Percentiles rank a stretch among this genome's conserved stretches.
Conservation (phyloP, 1,140 invertebrate species). For the Lucilia sericata region DNA sequence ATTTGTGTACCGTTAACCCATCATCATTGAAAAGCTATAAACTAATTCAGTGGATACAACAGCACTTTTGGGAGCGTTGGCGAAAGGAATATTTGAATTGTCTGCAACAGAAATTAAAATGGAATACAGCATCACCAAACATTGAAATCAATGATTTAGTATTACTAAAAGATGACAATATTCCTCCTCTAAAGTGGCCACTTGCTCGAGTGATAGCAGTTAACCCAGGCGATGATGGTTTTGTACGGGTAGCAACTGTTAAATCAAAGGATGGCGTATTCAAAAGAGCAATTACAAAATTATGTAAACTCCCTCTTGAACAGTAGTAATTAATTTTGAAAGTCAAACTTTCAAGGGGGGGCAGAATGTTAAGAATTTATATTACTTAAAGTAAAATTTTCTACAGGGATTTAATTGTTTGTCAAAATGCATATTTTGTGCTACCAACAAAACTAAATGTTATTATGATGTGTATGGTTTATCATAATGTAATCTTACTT, state of each 20-base stretch:
- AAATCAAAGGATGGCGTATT: conserved; percentile 7
- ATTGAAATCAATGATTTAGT: conserved; percentile 57
- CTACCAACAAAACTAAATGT: no score
- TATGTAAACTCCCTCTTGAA: conserved; percentile 18
- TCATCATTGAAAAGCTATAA: background rate
- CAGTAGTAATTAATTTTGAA: background rate
- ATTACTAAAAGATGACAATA: conserved; percentile 61
- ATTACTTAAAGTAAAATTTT: no score
- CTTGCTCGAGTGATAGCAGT: background rate
- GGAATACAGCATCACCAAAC: conserved; percentile 46
- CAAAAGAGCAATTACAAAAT: conserved; percentile 18
- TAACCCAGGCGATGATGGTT: conserved; percentile 12
- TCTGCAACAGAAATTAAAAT: conserved; percentile 45
- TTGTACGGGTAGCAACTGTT: background rate
- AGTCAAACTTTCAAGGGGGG: conserved; percentile 35
- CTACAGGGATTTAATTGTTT: no score
- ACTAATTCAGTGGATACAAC: conserved; percentile 18
- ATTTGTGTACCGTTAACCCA: background rate
- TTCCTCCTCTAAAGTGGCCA: conserved; percentile 24
- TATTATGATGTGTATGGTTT: no score
- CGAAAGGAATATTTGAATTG: conserved; percentile 14
- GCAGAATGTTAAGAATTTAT: background rate
- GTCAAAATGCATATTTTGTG: no score
- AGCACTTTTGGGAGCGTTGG: conserved; percentile 30
- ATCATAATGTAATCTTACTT: no score